Evolutionary conservation across 1,140 invertebrate species (phyloP).

Genomic region (Hylaeus anthracinus): DNA sequence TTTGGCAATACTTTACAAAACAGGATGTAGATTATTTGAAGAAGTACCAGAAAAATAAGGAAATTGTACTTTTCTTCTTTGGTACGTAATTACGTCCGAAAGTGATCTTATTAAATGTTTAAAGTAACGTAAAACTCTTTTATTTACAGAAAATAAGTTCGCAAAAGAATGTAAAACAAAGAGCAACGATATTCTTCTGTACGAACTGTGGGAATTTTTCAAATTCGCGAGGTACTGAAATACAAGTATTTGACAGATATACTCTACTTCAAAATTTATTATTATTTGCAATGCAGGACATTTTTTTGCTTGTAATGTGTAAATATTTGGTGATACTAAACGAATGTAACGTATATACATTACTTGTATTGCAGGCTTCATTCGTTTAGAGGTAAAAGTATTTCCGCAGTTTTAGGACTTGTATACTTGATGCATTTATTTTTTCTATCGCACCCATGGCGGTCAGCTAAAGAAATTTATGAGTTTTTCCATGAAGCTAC

Average conservation of each 20-base stretch:
- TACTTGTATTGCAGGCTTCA: slow-evolving; percentile 64
- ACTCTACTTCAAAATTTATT: neutral
- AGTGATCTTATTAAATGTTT: neutral
- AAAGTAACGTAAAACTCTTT: neutral
- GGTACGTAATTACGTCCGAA: slow-evolving; percentile 50
- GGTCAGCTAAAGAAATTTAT: slow-evolving; percentile 61
- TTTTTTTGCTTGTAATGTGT: slow-evolving; percentile 1
- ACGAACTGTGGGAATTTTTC: slow-evolving; percentile 69
- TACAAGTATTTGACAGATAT: neutral
- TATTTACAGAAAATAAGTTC: slow-evolving; percentile 63
- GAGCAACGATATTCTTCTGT: slow-evolving; percentile 61
- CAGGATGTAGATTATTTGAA: slow-evolving; percentile 62
- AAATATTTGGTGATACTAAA: neutral
- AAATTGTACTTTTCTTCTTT: slow-evolving; percentile 58
- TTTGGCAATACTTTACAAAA: slow-evolving; percentile 64
- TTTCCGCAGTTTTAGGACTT: slow-evolving; percentile 67
- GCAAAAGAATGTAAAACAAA: slow-evolving; percentile 27
- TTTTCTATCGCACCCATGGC: slow-evolving; percentile 62
- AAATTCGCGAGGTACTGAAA: slow-evolving; percentile 63
- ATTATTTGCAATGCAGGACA: neutral
- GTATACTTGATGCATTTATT: slow-evolving; percentile 67
- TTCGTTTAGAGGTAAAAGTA: slow-evolving; percentile 65
- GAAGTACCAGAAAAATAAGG: slow-evolving; percentile 54
- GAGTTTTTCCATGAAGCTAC: slow-evolving; percentile 66
- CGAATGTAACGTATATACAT: neutral